Base-by-base conservation (phyloP, 92 coral and sea anemone genomes). In the Montipora capitata region DNA sequence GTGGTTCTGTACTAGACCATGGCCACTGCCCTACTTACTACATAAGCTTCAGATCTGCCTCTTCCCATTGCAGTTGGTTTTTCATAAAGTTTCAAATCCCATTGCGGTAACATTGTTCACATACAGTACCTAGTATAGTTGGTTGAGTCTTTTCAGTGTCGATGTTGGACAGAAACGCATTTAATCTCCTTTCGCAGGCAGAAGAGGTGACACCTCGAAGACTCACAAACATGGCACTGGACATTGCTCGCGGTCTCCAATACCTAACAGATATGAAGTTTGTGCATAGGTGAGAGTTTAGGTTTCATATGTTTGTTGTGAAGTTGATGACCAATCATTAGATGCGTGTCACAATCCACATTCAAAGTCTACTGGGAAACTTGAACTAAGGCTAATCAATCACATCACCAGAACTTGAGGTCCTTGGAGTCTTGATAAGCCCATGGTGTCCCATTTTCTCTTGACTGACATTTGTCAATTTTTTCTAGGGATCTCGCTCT, bases 171-270 rank as follows among this genome's bases (percentile, higher is more conserved):
- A 27, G 35, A 27, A 27, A 27, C 35, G 10, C 42, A 16, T 38
- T 40, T 4, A 43, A 14, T 10, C 52, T 49, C 15, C 72, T 2
- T 70, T 18, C 13, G 49, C 68, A 94, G 98, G 94, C 92, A 18
- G 92, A 94, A n/a, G 94, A 94, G 10, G 98, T 94, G 45, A 92
- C 95, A 13, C 92, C 98, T 49, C 86, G 72, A 41, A 86, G 82
- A 57, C 89, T 94, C 10, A 94, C 98, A 18, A 69, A 75, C 17
- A 94, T 94, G 98, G 98, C 98, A n/a, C 89, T 94, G 68, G 92
- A 92, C 84, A 90, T 94, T 64, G 98, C 95, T 58, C 86, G 89
- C n/a, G 98, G 98, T 39, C 91, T 94, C 39, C 87, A 94, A 76
- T 94, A 94, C 69, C 83, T 94, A 0, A 59, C 91, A 10, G 88